Percentiles rank a stretch among this genome's conserved stretches.
These are phyloP conservation scores for Gobiocypris rarus DNA, from an alignment of 2,113 vertebrate species.

Conservation along the genomic window DNA sequence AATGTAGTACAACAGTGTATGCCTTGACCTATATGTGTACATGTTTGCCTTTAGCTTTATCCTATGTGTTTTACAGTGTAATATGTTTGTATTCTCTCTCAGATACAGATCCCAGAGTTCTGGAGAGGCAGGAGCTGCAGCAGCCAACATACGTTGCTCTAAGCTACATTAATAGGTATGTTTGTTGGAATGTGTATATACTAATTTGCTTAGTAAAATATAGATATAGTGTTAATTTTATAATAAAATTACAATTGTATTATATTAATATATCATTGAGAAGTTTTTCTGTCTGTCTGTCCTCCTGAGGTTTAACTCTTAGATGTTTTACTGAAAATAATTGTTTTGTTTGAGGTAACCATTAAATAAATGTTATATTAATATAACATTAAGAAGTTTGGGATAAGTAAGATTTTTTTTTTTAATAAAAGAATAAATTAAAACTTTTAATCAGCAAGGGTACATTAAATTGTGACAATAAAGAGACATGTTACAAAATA, in stretches of 20 bases:
- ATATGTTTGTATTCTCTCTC: constrained; percentile 38
- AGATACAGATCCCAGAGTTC: constrained; percentile 97
- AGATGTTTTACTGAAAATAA: too few species aligned
- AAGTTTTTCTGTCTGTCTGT: too few species aligned
- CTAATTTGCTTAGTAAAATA: not conserved
- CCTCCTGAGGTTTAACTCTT: too few species aligned
- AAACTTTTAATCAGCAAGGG: not conserved
- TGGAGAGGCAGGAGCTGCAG: constrained; percentile 99
- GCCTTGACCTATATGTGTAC: not conserved
- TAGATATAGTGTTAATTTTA: too few species aligned
- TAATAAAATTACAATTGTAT: too few species aligned
- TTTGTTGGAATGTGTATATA: not conserved
- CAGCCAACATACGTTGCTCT: constrained; percentile 98
- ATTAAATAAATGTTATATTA: too few species aligned
- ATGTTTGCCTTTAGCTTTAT: not conserved
- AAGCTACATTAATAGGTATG: constrained; percentile 98
- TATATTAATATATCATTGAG: too few species aligned
- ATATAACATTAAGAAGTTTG: not conserved
- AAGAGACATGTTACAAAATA: not conserved
- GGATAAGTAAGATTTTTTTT: not conserved
- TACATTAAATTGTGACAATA: not conserved
- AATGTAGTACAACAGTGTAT: not conserved
- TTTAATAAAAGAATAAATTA: not conserved
- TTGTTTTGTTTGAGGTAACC: too few species aligned
- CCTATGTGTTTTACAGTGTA: not conserved